Base-by-base conservation (phyloP, 1,140 invertebrate genomes). In the Ericerus pela region DNA sequence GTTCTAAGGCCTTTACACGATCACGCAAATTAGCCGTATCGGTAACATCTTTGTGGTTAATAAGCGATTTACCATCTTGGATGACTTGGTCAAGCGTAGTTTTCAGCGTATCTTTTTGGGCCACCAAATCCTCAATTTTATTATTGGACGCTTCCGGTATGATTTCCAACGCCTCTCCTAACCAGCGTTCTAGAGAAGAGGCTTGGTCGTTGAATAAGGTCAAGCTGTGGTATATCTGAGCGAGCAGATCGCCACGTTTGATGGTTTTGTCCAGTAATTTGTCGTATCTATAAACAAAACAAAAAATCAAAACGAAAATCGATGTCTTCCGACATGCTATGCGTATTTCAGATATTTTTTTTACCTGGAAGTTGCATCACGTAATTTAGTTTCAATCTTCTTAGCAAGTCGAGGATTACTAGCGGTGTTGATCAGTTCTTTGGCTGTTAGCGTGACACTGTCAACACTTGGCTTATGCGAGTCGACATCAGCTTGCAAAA, bases 21-120 rank as follows among this genome's bases (percentile, higher is more conserved):
- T 95, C 90, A 43, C 89, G 79, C n/a, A 94, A 76, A 2, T 77
- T 76, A 20, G 79, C 79, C 0, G 85, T 85, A 63, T 96, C 91
- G 0, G 88, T 92, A 2, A 92, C 82, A 67, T 94, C 88, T 56
- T 89, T 87, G 70, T 91, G 87, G 5, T 79, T 72, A n/a, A 93
- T 77, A 11, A 96, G 74, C 57, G 80, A 79, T 66, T 85, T 90
- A 26, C 90, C 92, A 55, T 79, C 79, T 4, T 77, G 73, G 22
- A 93, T 75, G 52, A 88, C 78, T 58, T 85, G 80, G 61, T 93
- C 88, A 53, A 91, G 80, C 20, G 73, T 72, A 36, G 70, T 67
- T 4, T 72, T 69, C 52, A 79, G 75, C n/a, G 74, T 68, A 16
- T 80, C 75, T 28, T 76, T 75, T 57, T 70, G 70, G 11, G 70